phyloP scores from a whole-genome alignment of 2,797 vertebrate species.

The Buceros bicornis region DNA sequence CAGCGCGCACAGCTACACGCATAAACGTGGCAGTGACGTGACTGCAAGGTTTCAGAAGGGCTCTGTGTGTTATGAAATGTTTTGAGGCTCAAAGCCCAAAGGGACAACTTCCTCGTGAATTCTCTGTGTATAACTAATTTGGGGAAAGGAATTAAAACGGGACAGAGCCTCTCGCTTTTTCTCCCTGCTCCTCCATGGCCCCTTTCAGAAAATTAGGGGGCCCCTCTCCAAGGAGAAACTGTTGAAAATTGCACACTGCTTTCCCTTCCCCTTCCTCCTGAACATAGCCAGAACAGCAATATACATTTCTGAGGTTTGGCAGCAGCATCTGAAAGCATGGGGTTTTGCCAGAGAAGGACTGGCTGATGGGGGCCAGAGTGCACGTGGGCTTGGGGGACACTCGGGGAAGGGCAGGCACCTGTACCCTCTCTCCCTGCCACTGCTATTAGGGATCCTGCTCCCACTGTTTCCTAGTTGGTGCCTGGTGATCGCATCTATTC shows the following conservation, averaged over 20 bases:
- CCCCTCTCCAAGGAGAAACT: constrained; percentile 73
- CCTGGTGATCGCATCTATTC: background rate
- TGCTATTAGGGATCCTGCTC: background rate
- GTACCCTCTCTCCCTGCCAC: constrained; percentile 25
- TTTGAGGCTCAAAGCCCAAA: constrained; percentile 65
- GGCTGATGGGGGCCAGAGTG: constrained; percentile 68
- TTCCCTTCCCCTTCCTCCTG: constrained; percentile 72
- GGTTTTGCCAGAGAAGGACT: constrained; percentile 68
- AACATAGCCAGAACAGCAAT: constrained; percentile 78
- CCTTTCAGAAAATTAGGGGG: constrained; percentile 77
- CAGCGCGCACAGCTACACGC: background rate
- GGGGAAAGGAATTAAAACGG: constrained; percentile 60
- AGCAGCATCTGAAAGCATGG: constrained; percentile 70
- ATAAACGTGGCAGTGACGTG: background rate
- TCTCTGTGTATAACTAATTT: constrained; percentile 58
- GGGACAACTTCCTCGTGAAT: constrained; percentile 47
- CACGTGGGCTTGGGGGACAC: constrained; percentile 11
- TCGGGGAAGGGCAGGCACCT: constrained; percentile 22
- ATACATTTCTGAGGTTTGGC: constrained; percentile 82
- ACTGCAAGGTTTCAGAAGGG: constrained; percentile 56
- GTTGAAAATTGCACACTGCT: constrained; percentile 75
- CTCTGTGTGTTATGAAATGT: constrained; percentile 43
- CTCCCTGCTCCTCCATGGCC: constrained; percentile 56
- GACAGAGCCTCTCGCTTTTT: constrained; percentile 41
- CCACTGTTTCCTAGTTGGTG: background rate